phyloP scores from a whole-genome alignment of 2,888 invertebrate genomes.

The Ophion costatus region DNA sequence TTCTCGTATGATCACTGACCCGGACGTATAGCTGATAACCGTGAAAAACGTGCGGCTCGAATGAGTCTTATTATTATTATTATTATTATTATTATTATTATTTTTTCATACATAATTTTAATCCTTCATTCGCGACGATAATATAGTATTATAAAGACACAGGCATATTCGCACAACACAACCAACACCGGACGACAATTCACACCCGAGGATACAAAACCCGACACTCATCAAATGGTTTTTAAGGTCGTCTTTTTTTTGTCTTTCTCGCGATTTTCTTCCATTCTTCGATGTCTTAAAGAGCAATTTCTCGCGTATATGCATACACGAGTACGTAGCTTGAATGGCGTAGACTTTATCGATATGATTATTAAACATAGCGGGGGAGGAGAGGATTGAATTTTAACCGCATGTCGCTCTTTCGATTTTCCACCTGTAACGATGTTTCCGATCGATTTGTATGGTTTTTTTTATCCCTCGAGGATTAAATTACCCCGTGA shows the following conservation, averaged over 20 bases:
- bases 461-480: not conserved
- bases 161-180: slow-evolving; percentile 56
- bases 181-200: slow-evolving; percentile 9
- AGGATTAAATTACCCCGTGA: slow-evolving; percentile 25
- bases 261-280: slow-evolving; percentile 2
- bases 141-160: slow-evolving; percentile 66
- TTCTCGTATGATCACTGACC: slow-evolving; percentile 41
- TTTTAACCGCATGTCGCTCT: slow-evolving; percentile 28
- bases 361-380: slow-evolving; percentile 9
- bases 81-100: slow-evolving; percentile 14
- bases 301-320: not conserved
- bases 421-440: slow-evolving; percentile 10
- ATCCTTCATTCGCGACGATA: slow-evolving; percentile 63
- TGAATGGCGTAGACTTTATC: not conserved
- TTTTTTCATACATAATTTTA: slow-evolving; percentile 70
- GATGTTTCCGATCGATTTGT: not conserved
- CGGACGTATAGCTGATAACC: slow-evolving; percentile 36
- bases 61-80: slow-evolving; percentile 68
- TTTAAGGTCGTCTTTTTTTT: slow-evolving; percentile 2
- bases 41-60: slow-evolving; percentile 68
- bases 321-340: not conserved
- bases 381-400: not conserved
- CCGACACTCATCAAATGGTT: slow-evolving; percentile 6
- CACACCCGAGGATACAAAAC: slow-evolving; percentile 14
- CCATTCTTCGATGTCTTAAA: not conserved